Base-by-base conservation (phyloP, 2,797 vertebrate species). In the Rallus crepitans region DNA sequence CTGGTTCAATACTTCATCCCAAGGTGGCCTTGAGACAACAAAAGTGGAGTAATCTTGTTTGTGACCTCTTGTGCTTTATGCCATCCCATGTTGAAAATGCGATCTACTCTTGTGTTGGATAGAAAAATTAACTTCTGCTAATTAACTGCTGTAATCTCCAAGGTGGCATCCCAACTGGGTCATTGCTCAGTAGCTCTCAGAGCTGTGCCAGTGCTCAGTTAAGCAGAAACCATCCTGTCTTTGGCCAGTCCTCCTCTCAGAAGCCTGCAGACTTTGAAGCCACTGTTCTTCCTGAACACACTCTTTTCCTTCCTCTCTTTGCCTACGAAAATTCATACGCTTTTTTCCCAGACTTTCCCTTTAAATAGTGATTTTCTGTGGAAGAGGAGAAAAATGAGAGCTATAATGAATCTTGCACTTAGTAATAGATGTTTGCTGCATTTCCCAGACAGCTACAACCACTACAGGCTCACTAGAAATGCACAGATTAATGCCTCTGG, bases 261-360 rank as follows among this genome's bases (percentile, higher is more conserved):
- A 35, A 47, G 30, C 65, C 28, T 94, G 15, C 48, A 63, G 30
- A 35, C 35, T 55, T 55, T 39, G 28, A 27, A 93, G 65, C 57
- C 27, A 5, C 55, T 13, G 14, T 24, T 90, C 39, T 64, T 79
- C n/a, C 30, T 60, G 21, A 61, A 78, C 65, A 21, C 35, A 2
- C 4, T 59, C 30, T 81, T n/a, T 12, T 1, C n/a, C 17, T 11
- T 33, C 60, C 18, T 31, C 19, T 40, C 19, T 40, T 52, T 66
- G 25, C 40, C 56, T 52, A 25, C 0, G 8, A 63, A 92, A 28
- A 6, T 0, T 0, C 11, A 12, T 23, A 5, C 3, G 0, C 5
- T 60, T 55, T 39, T 25, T 24, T 6, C 18, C 33, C 7, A 42
- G 42, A 30, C 20, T 73, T 90, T 64, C 18, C 27, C 27, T 71